A percentile compares a stretch with the other conserved stretches of the same genome.
Conservation (phyloP, 2,113 vertebrate species). For the Phainopepla nitens region DNA sequence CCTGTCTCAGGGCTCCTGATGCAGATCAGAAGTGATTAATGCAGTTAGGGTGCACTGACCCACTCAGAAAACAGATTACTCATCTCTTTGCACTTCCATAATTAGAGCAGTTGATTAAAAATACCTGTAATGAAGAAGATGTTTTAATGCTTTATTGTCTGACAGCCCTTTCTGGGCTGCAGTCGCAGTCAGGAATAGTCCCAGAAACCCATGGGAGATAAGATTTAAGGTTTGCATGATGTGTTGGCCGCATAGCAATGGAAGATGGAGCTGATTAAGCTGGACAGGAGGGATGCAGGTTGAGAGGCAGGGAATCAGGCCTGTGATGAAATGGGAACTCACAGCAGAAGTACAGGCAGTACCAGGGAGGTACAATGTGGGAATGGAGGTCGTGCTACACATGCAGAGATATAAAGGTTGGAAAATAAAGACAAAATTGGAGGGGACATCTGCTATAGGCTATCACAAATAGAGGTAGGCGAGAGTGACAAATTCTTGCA, state of each 20-base stretch:
- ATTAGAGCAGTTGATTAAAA: constrained; percentile 4
- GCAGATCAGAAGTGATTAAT: constrained; percentile 2
- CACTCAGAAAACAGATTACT: background rate
- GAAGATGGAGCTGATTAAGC: background rate
- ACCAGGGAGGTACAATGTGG: rapidly evolving
- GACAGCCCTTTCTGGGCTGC: background rate
- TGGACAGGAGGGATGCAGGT: background rate
- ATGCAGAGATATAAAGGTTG: background rate
- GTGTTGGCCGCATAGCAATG: background rate
- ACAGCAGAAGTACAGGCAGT: background rate
- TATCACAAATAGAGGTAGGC: background rate
- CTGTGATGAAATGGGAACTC: background rate
- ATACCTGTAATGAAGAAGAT: background rate
- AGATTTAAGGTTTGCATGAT: background rate
- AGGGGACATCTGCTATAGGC: background rate
- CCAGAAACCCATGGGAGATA: background rate
- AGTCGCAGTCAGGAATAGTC: background rate
- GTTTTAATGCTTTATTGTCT: background rate
- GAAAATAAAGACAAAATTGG: background rate
- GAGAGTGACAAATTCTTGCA: background rate
- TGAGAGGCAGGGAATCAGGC: background rate
- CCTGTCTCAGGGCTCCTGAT: background rate
- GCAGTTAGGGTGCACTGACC: background rate
- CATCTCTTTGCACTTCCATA: background rate
- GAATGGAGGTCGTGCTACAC: background rate